Evolutionary conservation across 2,113 vertebrate species (phyloP), one percentile per base, ranked within the genome.

Genomic region (Albula glossodonta): DNA sequence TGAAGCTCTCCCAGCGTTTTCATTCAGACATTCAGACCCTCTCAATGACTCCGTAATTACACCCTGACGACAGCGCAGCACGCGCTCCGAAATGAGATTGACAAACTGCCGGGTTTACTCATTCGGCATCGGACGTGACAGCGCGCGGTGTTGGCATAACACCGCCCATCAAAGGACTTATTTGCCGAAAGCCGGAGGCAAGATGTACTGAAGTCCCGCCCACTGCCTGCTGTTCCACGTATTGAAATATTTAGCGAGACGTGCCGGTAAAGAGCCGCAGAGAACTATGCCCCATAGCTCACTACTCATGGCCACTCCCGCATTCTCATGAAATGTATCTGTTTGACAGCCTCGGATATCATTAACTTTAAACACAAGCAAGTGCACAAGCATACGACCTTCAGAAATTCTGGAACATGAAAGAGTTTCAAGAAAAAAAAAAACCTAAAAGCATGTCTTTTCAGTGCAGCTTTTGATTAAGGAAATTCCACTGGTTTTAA

Each of bases 41-140:
- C 22, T 51, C 41, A 52, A 81, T 81, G 50, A 52, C 49, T 81
- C 80, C 6, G 80, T 81, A 81, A 81, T 81, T 81, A 7, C 50
- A 81, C 41, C 50, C 80, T 81, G 78, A 80, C 41, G 41, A 31
- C 13, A 80, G 19, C 13, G 19, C 31, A 9, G 50, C 19, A 8
- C 49, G 51, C 5, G 10, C 50, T n/a, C n/a, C 10, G 5, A n/a
- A 25, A 81, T 81, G 49, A 81, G 51, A 81, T 51, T 52, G 80
- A 52, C 50, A 52, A 81, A 51, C 70, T 52, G 51, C 51, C 17
- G 50, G 80, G 17, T 74, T 31, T 31, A n/a, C n/a, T 80, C 48
- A 50, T 80, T 80, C 25, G 17, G 4, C 22, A 52, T 6, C 51
- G n/a, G 51, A 81, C 19, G 9, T 81, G 41, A 25, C 50, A 53